phyloP scores from a whole-genome alignment of 2,113 vertebrate species.

The Epinephelus moara region DNA sequence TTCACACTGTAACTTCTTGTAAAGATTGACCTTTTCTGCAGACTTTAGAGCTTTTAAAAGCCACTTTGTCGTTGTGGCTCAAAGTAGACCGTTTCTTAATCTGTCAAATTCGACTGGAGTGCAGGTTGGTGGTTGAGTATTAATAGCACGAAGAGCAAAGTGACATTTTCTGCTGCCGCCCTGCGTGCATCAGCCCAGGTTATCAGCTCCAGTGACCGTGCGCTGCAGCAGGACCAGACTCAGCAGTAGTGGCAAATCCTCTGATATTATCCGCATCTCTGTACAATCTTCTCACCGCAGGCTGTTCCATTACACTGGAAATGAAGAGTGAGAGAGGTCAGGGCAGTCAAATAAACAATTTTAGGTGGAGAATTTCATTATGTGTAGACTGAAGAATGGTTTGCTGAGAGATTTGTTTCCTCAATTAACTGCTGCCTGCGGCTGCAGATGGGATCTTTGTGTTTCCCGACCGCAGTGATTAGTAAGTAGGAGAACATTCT shows the following conservation, averaged over 20 bases:
- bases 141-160: slow-evolving; percentile 61
- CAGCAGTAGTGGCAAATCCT: slow-evolving; percentile 42
- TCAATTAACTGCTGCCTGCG: slow-evolving; percentile 47
- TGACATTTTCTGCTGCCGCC: slow-evolving; percentile 58
- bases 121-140: slow-evolving; percentile 46
- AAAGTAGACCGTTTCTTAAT: slow-evolving; percentile 22
- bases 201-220: slow-evolving; percentile 38
- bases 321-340: slow-evolving; percentile 67
- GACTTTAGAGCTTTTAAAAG: slow-evolving; percentile 27
- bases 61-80: slow-evolving; percentile 18
- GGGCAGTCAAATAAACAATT: slow-evolving; percentile 69
- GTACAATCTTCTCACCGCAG: slow-evolving; percentile 46
- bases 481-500: slow-evolving; percentile 22
- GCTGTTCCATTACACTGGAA: slow-evolving; percentile 52
- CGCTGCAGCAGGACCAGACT: slow-evolving; percentile 36
- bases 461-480: slow-evolving; percentile 38
- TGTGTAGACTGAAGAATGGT: slow-evolving; percentile 16
- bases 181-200: slow-evolving; percentile 19
- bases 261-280: slow-evolving; percentile 59
- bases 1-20: neutral
- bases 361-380: slow-evolving; percentile 64
- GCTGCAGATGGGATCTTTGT: slow-evolving; percentile 54
- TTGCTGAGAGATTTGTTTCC: slow-evolving; percentile 63
- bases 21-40: slow-evolving; percentile 11
- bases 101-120: slow-evolving; percentile 14